phyloP scores from a whole-genome alignment of 2,797 vertebrate genomes.

The Takifugu rubripes region DNA sequence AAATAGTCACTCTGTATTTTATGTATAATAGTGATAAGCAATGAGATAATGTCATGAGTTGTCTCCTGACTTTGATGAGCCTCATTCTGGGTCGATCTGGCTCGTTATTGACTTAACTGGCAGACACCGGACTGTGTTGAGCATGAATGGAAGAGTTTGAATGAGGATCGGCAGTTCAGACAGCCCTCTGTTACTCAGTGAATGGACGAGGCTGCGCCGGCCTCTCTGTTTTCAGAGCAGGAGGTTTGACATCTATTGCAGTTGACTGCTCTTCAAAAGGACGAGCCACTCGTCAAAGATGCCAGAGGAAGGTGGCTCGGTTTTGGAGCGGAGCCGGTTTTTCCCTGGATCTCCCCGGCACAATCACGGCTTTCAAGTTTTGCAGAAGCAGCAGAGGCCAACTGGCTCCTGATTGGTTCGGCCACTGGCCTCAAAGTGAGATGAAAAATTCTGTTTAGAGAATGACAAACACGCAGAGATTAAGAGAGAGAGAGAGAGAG shows the following conservation, averaged over 20 bases:
- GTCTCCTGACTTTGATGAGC: constrained; percentile 26
- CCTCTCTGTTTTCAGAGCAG: constrained; percentile 66
- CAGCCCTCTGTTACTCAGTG: constrained; percentile 46
- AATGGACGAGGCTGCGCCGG: constrained; percentile 58
- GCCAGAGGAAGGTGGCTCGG: constrained; percentile 61
- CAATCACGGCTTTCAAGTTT: constrained; percentile 41
- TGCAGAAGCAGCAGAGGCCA: constrained; percentile 48
- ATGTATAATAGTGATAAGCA: too few relatives aligned
- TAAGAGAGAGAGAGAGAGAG: background rate
- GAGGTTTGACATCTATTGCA: constrained; percentile 70
- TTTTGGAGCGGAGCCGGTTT: constrained; percentile 38
- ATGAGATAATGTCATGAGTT: constrained; percentile 12
- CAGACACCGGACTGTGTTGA: constrained; percentile 44
- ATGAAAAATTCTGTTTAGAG: constrained; percentile 22
- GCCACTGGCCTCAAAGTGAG: constrained; percentile 22
- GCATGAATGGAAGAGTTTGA: constrained; percentile 34
- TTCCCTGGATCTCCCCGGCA: constrained; percentile 17
- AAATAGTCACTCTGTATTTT: too few relatives aligned
- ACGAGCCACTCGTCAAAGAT: constrained; percentile 73
- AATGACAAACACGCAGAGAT: constrained; percentile 21
- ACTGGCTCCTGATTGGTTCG: constrained; percentile 49
- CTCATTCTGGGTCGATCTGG: constrained; percentile 32
- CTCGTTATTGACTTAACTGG: constrained; percentile 44
- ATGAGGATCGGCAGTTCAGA: constrained; percentile 24
- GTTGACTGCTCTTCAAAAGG: constrained; percentile 77